A percentile compares a stretch with the other conserved stretches of the same genome.
Evolutionary conservation across 2,888 invertebrate species (phyloP).

Genomic region (Drosophila nigritarsus): DNA sequence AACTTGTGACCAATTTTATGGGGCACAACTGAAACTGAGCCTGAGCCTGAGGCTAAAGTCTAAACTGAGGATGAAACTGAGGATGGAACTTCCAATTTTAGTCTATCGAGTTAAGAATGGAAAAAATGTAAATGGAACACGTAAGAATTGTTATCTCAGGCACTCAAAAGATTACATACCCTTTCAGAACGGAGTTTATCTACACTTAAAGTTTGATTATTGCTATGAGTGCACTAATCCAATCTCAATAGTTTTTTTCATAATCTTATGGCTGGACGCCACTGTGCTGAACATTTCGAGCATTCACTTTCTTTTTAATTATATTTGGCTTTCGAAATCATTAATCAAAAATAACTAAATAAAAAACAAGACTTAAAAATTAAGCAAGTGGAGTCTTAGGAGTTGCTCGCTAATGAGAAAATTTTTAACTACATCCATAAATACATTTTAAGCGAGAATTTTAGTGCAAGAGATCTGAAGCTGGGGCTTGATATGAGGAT

Average conservation of each 20-base stretch:
- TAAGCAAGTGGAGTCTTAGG: no score
- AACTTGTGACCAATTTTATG: conserved; percentile 65
- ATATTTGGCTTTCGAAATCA: no score
- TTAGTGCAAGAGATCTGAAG: no score
- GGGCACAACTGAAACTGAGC: conserved; percentile 14
- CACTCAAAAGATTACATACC: neutral
- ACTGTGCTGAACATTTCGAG: no score
- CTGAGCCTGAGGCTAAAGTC: conserved; percentile 4
- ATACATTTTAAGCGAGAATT: no score
- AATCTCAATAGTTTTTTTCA: neutral
- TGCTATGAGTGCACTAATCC: neutral
- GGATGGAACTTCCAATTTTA: conserved; percentile 40
- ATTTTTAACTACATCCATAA: no score
- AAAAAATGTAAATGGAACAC: conserved; percentile 5
- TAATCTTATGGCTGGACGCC: neutral
- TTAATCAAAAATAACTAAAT: no score
- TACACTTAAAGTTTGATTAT: neutral
- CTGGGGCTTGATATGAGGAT: no score
- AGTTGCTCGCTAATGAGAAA: accelerated
- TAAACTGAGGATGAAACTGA: neutral
- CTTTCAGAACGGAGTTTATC: neutral
- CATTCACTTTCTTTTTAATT: no score
- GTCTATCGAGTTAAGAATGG: conserved; percentile 2
- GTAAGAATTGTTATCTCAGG: neutral
- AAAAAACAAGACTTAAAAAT: no score